Evolutionary conservation across 1,140 invertebrate genomes (phyloP), one percentile per base, ranked within the genome.

Genomic region (Stenopsyche tienmushanensis): DNA sequence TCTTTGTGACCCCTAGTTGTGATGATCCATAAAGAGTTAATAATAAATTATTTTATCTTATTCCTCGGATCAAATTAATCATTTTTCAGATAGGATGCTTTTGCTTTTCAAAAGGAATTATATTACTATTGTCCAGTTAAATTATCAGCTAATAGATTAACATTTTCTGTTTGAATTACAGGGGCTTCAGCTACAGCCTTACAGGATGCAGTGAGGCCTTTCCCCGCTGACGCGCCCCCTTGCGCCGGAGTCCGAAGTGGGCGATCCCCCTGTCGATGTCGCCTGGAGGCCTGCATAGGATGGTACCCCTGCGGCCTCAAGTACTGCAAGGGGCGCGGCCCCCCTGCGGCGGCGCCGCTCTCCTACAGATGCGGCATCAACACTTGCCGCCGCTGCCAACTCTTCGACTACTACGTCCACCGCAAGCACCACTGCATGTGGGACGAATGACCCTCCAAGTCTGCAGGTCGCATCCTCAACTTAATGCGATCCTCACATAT

Each of bases 311-410:
- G 93, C 79, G 90, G 90, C 18, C 80, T 96, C 1, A 95, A 95
- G 77, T 95, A 93, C 77, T 96, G 93, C 76, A 90, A 91, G 72
- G 89, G 88, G 80, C 26, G 65, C 66, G 66, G 64, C 0, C 49
- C 65, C 42, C 55, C 70, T 26, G 64, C 64, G 1, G 71, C 69
- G 13, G 73, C 73, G 45, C 72, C 74, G 25, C 72, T 74, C 49
- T 72, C 71, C 47, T 94, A 94, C 77, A 82, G 92, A 18, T 96
- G 93, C 78, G 93, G 93, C 60, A 96, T 96, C 72, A 92, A 93
- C 78, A 95, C 93, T 7, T 96, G 93, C 77, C 85, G 88, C 72
- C 89, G 90, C 76, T 94, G 91, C 79, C 85, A 88, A 72, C 85
- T 87, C 71, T 95, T 92, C 78, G 84, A 86, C 41, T 94, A 93